Base-by-base conservation (phyloP, 2,888 invertebrate species). In the Ornithoptera alexandrae region DNA sequence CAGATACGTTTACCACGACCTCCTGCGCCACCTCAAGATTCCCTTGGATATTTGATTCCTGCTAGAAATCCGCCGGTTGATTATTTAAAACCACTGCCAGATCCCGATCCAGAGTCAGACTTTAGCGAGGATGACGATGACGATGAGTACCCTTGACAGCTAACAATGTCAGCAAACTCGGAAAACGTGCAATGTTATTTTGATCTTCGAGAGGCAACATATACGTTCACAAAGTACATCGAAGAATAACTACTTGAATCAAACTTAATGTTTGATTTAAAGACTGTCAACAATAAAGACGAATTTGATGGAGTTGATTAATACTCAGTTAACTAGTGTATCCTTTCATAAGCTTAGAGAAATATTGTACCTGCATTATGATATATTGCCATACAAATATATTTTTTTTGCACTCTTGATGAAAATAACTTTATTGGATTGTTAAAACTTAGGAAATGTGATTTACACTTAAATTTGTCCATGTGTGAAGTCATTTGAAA, bases 11-110 rank as follows among this genome's bases (percentile, higher is more conserved):
- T 88, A 68, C 90, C 88, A n/a, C 83, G 87, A 53, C 92, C 92
- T 0, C 95, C 94, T 10, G 90, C 94, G 12, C 93, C 94, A 0
- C 89, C 94, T 15, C 90, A 95, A 73, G 96, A 96, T 79, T 92
- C 94, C 0, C 95, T 95, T 36, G 96, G 95, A 17, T 96, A 96
- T 83, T 84, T 96, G 74, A 88, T 95, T 62, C 95, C 96, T 1
- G 91, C 94, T 39, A 92, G 90, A 17, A 86, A 93, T 5, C 84
- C 90, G 20, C 86, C 91, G 0, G 90, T 90, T 42, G 94, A 94
- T 76, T 95, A 95, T 78, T 81, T 95, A 70, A 93, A 94, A 75
- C 87, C 94, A 3, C 81, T 95, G 30, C 94, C 94, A 2, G 83
- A 84, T 69, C 79, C 80, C 5, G 87, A 87, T 46, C 83, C 83